Evolutionary conservation across 2,888 invertebrate genomes (phyloP).

Genomic region (Brachyptera risi): DNA sequence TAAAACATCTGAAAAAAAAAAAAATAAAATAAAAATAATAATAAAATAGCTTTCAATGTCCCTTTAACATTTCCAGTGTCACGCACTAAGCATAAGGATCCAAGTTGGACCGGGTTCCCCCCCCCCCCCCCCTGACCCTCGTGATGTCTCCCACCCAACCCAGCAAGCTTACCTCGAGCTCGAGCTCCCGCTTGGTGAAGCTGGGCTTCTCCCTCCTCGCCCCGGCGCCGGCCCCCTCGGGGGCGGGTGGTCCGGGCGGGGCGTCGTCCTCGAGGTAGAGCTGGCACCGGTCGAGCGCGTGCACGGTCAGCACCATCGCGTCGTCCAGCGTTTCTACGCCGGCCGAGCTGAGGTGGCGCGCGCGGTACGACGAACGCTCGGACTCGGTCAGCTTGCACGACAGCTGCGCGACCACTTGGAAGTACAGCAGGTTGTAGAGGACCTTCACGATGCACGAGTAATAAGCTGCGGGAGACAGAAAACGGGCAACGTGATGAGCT

Average conservation of each 20-base stretch:
- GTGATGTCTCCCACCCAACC: too few relatives aligned
- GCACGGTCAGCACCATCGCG: constrained; percentile 47
- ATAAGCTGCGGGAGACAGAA: constrained; percentile 64
- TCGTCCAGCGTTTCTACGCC: constrained; percentile 42
- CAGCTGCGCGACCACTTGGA: constrained; percentile 81
- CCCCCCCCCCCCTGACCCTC: too few relatives aligned
- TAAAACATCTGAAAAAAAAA: too few relatives aligned
- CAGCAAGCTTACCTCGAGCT: constrained; percentile 15
- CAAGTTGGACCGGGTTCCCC: too few relatives aligned
- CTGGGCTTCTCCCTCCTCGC: constrained; percentile 32
- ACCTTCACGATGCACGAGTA: constrained; percentile 84
- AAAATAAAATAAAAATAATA: too few relatives aligned
- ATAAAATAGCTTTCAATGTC: too few relatives aligned
- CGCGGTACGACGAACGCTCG: constrained; percentile 50
- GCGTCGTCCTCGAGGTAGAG: constrained; percentile 57
- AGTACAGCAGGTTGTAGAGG: constrained; percentile 83
- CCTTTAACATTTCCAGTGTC: too few relatives aligned
- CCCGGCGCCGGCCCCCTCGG: constrained; percentile 35
- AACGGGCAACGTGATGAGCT: too few relatives aligned
- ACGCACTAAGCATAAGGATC: too few relatives aligned
- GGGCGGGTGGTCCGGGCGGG: constrained; percentile 40
- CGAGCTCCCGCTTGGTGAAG: constrained; percentile 6
- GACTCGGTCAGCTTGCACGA: constrained; percentile 62
- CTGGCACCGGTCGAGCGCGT: constrained; percentile 52
- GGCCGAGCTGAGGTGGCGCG: constrained; percentile 32